phyloP scores from a whole-genome alignment of 2,797 vertebrate genomes.

The Sebastes paucispinis region DNA sequence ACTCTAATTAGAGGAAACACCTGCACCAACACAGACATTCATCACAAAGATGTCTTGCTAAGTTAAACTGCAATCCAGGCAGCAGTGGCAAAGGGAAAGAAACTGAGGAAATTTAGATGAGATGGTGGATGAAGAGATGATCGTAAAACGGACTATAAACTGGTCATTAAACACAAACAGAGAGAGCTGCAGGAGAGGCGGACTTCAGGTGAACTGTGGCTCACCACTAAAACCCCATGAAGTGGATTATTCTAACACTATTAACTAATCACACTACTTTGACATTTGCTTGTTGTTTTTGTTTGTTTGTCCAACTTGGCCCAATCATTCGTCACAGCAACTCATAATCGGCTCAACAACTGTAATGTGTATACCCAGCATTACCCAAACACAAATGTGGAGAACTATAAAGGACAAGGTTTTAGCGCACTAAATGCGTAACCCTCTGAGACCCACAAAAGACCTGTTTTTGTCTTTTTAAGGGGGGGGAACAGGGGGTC shows the following conservation, averaged over 20 bases:
- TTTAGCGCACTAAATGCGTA: too few relatives aligned
- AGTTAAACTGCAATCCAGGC: too few relatives aligned
- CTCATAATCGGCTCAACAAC: too few relatives aligned
- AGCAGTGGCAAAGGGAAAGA: too few relatives aligned
- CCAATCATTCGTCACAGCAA: neutral
- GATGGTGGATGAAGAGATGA: too few relatives aligned
- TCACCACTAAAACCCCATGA: neutral
- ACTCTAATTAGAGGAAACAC: neutral
- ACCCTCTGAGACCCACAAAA: too few relatives aligned
- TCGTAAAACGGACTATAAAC: too few relatives aligned
- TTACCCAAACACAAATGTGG: neutral
- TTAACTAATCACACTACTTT: neutral
- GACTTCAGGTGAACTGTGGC: neutral
- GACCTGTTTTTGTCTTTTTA: too few relatives aligned
- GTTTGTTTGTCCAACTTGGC: neutral
- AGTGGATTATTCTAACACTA: neutral
- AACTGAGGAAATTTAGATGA: too few relatives aligned
- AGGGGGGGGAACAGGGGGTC: accelerated
- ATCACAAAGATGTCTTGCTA: too few relatives aligned
- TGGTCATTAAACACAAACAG: too few relatives aligned
- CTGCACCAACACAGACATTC: neutral
- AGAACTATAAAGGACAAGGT: too few relatives aligned
- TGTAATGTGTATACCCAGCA: neutral
- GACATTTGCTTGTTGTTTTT: neutral
- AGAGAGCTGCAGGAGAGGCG: neutral